Percentiles rank a stretch among this genome's conserved stretches.
phyloP scores from a whole-genome alignment of 2,797 vertebrate species.

The Oreonectes daqikongensis region DNA sequence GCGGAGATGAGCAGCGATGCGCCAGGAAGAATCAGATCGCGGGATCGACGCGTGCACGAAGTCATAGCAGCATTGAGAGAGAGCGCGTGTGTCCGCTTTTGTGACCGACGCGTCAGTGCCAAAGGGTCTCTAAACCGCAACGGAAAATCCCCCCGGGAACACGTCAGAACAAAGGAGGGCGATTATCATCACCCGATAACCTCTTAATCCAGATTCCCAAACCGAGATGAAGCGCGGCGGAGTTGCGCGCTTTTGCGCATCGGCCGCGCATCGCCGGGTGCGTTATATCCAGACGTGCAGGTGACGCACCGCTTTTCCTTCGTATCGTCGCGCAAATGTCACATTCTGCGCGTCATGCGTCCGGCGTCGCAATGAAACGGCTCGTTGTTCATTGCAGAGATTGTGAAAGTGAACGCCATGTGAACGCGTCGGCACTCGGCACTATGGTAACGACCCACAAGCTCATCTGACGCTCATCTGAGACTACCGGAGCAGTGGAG shows the following conservation, averaged over 20 bases:
- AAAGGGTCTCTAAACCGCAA: slow-evolving; percentile 57
- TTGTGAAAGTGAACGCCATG: slow-evolving; percentile 55
- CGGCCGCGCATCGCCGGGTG: slow-evolving; percentile 11
- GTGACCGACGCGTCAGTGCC: slow-evolving; percentile 28
- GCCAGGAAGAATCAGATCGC: slow-evolving; percentile 67
- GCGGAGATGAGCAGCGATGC: slow-evolving; percentile 59
- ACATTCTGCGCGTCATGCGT: neutral
- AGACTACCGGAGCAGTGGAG: slow-evolving; percentile 33
- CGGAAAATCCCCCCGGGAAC: slow-evolving; percentile 57
- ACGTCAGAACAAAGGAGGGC: slow-evolving; percentile 69
- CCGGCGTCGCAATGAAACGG: neutral
- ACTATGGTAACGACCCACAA: slow-evolving; percentile 67
- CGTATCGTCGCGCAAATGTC: neutral
- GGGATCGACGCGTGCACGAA: slow-evolving; percentile 66
- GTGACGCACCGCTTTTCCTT: slow-evolving; percentile 49
- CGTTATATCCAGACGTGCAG: slow-evolving; percentile 57
- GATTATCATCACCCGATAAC: slow-evolving; percentile 67
- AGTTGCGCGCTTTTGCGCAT: slow-evolving; percentile 54
- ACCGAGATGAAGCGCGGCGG: slow-evolving; percentile 64
- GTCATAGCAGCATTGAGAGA: slow-evolving; percentile 74
- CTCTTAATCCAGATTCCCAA: slow-evolving; percentile 69
- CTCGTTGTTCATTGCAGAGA: neutral
- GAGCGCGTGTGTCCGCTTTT: slow-evolving; percentile 46
- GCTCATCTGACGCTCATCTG: slow-evolving; percentile 15
- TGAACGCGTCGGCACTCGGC: slow-evolving; percentile 56